phyloP scores from a whole-genome alignment of 2,797 vertebrate species.

The Pseudochirops cupreus region DNA sequence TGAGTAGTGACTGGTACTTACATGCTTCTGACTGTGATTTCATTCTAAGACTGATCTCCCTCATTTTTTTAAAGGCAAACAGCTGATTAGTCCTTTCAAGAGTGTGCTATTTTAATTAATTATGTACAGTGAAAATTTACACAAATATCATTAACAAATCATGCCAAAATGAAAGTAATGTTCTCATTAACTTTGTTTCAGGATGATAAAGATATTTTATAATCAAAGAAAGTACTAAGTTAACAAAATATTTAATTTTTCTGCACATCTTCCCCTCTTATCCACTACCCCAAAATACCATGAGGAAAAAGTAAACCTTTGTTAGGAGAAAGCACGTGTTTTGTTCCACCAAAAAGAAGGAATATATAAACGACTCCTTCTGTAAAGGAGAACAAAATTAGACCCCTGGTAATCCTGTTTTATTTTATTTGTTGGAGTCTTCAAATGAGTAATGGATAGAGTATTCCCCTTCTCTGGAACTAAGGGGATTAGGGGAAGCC shows the following conservation, averaged over 20 bases:
- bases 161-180: slow-evolving; percentile 69
- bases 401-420: slow-evolving; percentile 37
- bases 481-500: slow-evolving; percentile 55
- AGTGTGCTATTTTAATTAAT: slow-evolving; percentile 77
- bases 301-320: slow-evolving; percentile 48
- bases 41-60: slow-evolving; percentile 67
- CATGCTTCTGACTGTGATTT: slow-evolving; percentile 75
- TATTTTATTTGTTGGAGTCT: slow-evolving; percentile 63
- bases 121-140: slow-evolving; percentile 47
- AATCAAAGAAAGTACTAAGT: slow-evolving; percentile 71
- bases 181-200: slow-evolving; percentile 75
- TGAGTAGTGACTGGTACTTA: slow-evolving; percentile 62
- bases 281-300: slow-evolving; percentile 57
- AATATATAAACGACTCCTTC: slow-evolving; percentile 22
- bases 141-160: slow-evolving; percentile 76
- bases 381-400: slow-evolving; percentile 51
- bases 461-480: slow-evolving; percentile 24
- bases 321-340: slow-evolving; percentile 52
- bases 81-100: slow-evolving; percentile 78
- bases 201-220: slow-evolving; percentile 70
- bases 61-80: slow-evolving; percentile 54
- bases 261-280: slow-evolving; percentile 63
- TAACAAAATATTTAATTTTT: slow-evolving; percentile 72
- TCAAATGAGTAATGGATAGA: slow-evolving; percentile 59
- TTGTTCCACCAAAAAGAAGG: slow-evolving; percentile 59